Evolutionary conservation across 2,797 vertebrate genomes (phyloP).

Genomic region (Dallia pectoralis): DNA sequence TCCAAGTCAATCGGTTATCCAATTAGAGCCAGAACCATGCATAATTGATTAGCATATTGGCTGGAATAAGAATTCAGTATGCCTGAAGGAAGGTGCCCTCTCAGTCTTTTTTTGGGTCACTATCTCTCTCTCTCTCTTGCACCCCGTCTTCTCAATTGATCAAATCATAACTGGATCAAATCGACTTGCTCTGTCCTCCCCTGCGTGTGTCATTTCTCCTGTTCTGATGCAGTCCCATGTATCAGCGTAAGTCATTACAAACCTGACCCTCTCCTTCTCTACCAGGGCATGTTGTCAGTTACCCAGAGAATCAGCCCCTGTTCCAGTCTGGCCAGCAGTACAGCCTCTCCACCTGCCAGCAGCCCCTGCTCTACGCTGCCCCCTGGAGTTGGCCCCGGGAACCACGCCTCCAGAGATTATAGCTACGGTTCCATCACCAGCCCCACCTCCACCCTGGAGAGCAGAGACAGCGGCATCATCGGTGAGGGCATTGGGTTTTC

Average conservation of each 20-base stretch:
- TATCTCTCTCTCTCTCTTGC: neutral
- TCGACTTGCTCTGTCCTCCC: slow-evolving; percentile 6
- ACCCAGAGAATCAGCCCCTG: slow-evolving; percentile 91
- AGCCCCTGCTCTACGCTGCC: slow-evolving; percentile 90
- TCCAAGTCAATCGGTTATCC: slow-evolving; percentile 2
- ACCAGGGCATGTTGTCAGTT: slow-evolving; percentile 72
- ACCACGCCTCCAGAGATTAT: slow-evolving; percentile 52
- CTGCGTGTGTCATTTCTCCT: neutral
- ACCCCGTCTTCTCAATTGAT: neutral
- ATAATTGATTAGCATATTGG: neutral
- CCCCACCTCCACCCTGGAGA: slow-evolving; percentile 93
- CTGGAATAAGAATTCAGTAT: neutral
- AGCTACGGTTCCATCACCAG: slow-evolving; percentile 84
- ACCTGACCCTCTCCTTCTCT: neutral
- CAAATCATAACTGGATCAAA: slow-evolving; percentile 1
- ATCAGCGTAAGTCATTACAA: neutral
- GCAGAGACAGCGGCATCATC: slow-evolving; percentile 95
- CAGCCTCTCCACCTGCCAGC: slow-evolving; percentile 83
- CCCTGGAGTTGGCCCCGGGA: slow-evolving; percentile 68
- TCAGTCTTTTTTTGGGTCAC: neutral
- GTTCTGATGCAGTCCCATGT: neutral
- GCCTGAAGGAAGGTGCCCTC: neutral
- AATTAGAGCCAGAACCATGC: neutral
- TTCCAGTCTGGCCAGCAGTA: slow-evolving; percentile 92
- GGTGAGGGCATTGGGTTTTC: slow-evolving; percentile 69